These are phyloP conservation scores for Chrysemys picta DNA, from an alignment of 2,113 vertebrate genomes.

Conservation along the genomic window DNA sequence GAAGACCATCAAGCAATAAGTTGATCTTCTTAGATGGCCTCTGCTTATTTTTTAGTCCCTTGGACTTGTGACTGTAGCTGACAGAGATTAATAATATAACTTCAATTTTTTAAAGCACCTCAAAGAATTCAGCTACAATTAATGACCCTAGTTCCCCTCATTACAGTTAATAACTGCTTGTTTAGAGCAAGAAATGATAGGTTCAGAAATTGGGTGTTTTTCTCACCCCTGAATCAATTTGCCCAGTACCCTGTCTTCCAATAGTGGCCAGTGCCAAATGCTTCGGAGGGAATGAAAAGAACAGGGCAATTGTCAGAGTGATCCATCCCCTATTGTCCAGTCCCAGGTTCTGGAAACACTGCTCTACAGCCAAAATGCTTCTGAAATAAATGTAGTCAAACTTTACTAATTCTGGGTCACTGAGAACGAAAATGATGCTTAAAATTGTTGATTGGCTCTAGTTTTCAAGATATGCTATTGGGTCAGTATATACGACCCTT, in stretches of 20 bases:
- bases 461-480: too few relatives aligned
- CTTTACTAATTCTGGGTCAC: too few relatives aligned
- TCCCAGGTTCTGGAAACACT: too few relatives aligned
- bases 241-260: too few relatives aligned
- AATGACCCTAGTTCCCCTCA: background rate
- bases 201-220: background rate
- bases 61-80: background rate
- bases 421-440: too few relatives aligned
- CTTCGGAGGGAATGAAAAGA: background rate
- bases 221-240: background rate
- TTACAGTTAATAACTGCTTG: too few relatives aligned
- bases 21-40: background rate
- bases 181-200: background rate
- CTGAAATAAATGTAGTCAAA: too few relatives aligned
- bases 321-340: too few relatives aligned
- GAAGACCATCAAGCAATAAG: background rate
- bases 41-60: background rate
- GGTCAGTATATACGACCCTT: too few relatives aligned
- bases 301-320: too few relatives aligned
- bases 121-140: background rate
- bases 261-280: background rate
- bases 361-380: too few relatives aligned
- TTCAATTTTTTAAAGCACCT: background rate
- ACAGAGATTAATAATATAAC: background rate
- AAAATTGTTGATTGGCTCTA: too few relatives aligned